Percentiles rank a stretch among this genome's conserved stretches.
Evolutionary conservation across 2,113 vertebrate genomes (phyloP).

Genomic region (Pristiophorus japonicus): DNA sequence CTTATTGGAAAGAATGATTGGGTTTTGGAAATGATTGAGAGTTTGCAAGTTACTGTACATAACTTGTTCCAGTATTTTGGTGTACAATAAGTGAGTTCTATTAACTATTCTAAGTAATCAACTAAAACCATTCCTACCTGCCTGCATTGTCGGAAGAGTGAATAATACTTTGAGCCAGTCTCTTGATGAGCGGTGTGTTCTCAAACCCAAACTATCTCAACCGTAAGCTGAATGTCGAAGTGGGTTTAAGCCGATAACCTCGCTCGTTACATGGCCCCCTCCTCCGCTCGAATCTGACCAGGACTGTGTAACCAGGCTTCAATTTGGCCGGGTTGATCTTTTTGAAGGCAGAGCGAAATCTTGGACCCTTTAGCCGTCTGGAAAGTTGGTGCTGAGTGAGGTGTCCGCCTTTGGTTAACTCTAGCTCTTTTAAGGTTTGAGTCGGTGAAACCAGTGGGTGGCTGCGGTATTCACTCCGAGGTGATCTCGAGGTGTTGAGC

Average conservation of each 20-base stretch:
- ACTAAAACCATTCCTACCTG: not conserved
- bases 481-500: not conserved
- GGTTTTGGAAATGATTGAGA: not conserved
- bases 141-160: not conserved
- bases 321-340: not conserved
- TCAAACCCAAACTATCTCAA: not conserved
- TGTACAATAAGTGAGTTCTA: not conserved
- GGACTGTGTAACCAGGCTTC: not conserved
- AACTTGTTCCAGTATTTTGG: conserved; percentile 24
- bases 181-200: not conserved
- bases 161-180: not conserved
- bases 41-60: not conserved
- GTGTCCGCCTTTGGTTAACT: not conserved
- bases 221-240: not conserved
- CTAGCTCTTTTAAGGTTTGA: too few relatives aligned
- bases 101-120: not conserved
- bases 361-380: not conserved
- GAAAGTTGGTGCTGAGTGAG: not conserved
- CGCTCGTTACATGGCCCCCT: not conserved
- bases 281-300: not conserved
- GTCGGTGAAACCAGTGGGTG: not conserved
- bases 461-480: not conserved
- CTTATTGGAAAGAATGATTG: not conserved
- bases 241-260: not conserved
- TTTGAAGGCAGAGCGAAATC: not conserved